These are phyloP conservation scores for Scrobipalpa atriplicella DNA, from an alignment of 2,888 invertebrate species.

Conservation along the genomic window DNA sequence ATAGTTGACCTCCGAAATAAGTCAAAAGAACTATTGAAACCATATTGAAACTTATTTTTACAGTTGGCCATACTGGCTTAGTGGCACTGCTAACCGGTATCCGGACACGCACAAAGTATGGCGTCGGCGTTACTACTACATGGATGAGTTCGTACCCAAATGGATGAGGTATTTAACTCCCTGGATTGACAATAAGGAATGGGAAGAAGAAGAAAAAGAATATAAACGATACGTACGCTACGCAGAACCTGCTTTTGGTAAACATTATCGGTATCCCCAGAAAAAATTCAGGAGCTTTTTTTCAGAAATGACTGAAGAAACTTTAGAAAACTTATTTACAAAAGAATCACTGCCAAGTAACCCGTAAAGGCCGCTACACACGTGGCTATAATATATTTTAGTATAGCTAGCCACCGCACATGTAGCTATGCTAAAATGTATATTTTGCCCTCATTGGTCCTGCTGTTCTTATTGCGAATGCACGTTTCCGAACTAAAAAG, in stretches of 20 bases:
- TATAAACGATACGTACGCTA: not conserved
- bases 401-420: too few species aligned
- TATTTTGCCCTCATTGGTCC: too few species aligned
- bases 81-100: constrained; percentile 10
- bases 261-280: not conserved
- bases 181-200: not conserved
- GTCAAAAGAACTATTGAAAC: too few species aligned
- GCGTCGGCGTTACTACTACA: constrained; percentile 22
- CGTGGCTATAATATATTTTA: too few species aligned
- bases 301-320: not conserved
- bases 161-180: constrained; percentile 12
- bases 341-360: too few species aligned
- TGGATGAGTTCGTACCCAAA: constrained; percentile 26
- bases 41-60: too few species aligned
- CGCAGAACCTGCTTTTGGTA: not conserved
- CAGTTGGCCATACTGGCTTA: not conserved
- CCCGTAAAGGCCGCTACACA: too few species aligned
- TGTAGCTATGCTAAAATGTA: too few species aligned
- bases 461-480: too few species aligned
- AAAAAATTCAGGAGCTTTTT: not conserved
- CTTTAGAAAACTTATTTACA: not conserved
- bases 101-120: constrained; percentile 26
- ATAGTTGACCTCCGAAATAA: too few species aligned
- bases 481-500: too few species aligned
- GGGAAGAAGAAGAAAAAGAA: constrained; percentile 7